Percentiles rank a stretch among this genome's conserved stretches.
These are phyloP conservation scores for Drosophila anomalata DNA, from an alignment of 2,888 invertebrate genomes.

Conservation along the genomic window DNA sequence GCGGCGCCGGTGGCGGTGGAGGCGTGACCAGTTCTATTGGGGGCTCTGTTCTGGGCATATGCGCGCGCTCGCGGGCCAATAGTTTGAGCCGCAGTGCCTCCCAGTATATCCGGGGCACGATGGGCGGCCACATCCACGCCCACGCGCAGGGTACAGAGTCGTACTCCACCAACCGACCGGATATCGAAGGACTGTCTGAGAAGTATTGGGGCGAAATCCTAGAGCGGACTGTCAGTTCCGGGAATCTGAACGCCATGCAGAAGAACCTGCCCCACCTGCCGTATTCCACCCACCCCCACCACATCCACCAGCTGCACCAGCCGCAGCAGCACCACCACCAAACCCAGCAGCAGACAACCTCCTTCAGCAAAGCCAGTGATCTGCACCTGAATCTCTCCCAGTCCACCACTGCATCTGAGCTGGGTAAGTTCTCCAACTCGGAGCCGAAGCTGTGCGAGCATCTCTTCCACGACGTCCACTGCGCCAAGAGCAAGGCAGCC, in stretches of 20 bases:
- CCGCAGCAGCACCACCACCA: conserved; percentile 49
- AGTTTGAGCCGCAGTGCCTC: conserved; percentile 80
- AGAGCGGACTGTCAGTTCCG: conserved; percentile 90
- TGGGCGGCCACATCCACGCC: conserved; percentile 57
- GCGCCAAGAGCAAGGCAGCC: conserved; percentile 82
- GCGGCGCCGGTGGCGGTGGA: conserved; percentile 31
- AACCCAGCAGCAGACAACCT: conserved; percentile 78
- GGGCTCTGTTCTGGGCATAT: conserved; percentile 80
- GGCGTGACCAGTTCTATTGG: conserved; percentile 67
- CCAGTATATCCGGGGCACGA: conserved; percentile 72
- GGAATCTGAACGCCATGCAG: conserved; percentile 89
- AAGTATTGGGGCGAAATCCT: conserved; percentile 91
- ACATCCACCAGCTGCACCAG: conserved; percentile 48
- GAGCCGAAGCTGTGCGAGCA: conserved; percentile 83
- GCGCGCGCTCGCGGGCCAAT: conserved; percentile 78
- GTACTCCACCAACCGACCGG: conserved; percentile 83
- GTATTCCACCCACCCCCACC: conserved; percentile 64
- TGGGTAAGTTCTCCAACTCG: conserved; percentile 82
- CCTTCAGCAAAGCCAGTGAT: conserved; percentile 83
- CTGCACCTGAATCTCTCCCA: conserved; percentile 76
- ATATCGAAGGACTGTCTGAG: conserved; percentile 88
- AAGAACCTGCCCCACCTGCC: conserved; percentile 80
- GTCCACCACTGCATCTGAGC: conserved; percentile 65
- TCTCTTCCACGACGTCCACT: conserved; percentile 83
- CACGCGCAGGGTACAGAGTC: conserved; percentile 53